Evolutionary conservation across 2,888 invertebrate genomes (phyloP), one percentile per base, ranked within the genome.

Genomic region (Homarus gammarus): DNA sequence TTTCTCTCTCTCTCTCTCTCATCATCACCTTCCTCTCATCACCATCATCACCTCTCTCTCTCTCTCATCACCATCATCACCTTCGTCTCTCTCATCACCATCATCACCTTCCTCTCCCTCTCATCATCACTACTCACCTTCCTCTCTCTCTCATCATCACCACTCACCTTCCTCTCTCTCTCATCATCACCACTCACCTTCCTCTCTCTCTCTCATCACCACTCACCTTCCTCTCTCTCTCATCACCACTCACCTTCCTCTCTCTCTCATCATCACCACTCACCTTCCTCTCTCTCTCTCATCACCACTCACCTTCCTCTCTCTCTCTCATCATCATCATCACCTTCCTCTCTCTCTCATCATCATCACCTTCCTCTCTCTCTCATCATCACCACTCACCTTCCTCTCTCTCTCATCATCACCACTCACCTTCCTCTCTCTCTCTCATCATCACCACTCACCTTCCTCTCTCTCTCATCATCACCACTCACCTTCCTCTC

Each of bases 401-500:
- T 75, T 31, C 75, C 49, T 15, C 27, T 77, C 77, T n/a, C n/a
- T n/a, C n/a, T 44, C 44, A 27, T n/a, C 77, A 8, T 51, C 49
- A 61, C 27, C 22, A 40, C 64, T 56, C 40, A 12, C n/a, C 44
- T 27, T 27, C 68, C n/a, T 18, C 64, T 5, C 2, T 36, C 61
- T 22, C 64, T 31, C 51, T 40, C 18, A 31, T 18, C 64, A 22
- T 51, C 56, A 15, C n/a, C 36, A 5, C 49, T 40, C 75, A 31
- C 75, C 75, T 75, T 31, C 75, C 49, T 15, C 27, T 77, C 77
- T n/a, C n/a, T n/a, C n/a, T 44, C 44, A 27, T n/a, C 77, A 8
- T 51, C 49, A 49, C 12, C 72, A 72, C 86, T 51, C 38, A 91
- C 91, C 90, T 91, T 91, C 64, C 91, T 90, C 72, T 90, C 90